Base-by-base conservation (phyloP, 1,140 invertebrate genomes). In the Cephus cinctus region DNA sequence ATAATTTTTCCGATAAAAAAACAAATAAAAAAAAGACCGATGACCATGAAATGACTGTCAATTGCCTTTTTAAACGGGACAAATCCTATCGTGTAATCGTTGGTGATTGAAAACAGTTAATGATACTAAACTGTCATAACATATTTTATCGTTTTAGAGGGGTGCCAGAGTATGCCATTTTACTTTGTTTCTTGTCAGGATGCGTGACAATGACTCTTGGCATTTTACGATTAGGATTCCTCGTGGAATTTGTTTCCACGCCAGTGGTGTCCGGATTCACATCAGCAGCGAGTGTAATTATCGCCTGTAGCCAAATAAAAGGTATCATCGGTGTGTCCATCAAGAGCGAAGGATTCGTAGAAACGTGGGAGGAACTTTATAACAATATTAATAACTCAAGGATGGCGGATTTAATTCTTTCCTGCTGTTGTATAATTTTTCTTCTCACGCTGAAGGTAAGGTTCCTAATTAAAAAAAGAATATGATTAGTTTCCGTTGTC, bases 251-350 rank as follows among this genome's bases (percentile, higher is more conserved):
- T 65, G 89, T 94, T 14, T 93, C 90, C 1, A 75, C 85, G 30
- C 87, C 91, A 11, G 91, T 94, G 1, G 89, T 92, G 20, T 86
- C 84, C 42, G 90, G 90, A 2, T 94, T 94, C 61, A 94, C 90
- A 8, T 90, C 90, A 4, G 91, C 91, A 0, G 89, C 90, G 0
- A 89, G 91, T 9, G 73, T 94, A 2, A 92, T 88, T 0, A 92
- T 94, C 46, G 88, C 86, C 1, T 84, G 86, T 18, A 85, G 88
- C 2, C 91, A 95, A 74, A 75, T 94, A 6, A 94, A 89, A 63
- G 81, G 80, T 16, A 65, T 91, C 2, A 71, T 90, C 3, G 88
- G 88, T 0, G 67, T 91, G 2, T 79, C 73, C 42, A 84, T 83
- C 42, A 76, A 77, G 25, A 79, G 81, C 1, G 81, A 86, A 54